Evolutionary conservation across 2,113 vertebrate genomes (phyloP), one percentile per base, ranked within the genome.

Genomic region (Petaurus breviceps): DNA sequence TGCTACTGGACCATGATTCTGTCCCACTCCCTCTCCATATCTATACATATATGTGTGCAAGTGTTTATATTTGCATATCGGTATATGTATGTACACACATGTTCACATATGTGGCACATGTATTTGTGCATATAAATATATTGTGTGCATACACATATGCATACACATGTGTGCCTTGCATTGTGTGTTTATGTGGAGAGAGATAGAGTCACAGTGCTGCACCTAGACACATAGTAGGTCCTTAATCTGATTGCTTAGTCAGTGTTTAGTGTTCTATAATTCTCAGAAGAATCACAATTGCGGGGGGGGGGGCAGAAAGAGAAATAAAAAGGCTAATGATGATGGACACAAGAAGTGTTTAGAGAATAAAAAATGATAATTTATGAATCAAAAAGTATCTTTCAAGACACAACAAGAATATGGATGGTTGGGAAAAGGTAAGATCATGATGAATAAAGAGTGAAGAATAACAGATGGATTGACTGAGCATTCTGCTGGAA

Each of bases 261-360:
- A 77, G 8, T 84, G 12, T 37, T 14, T 0, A 14, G 57, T 12
- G 10, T 31, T 31, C 16, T 43, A 84, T n/a, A 7, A 84, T 84
- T 84, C 19, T 84, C n/a, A 43, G 68, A 84, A 84, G n/a, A 43
- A 84, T n/a, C 68, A 84, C 2, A 23, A 43, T 84, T 84, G 16
- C 1, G 22, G n/a, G 7, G 0, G 2, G 22, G n/a, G 7, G 0
- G 2, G 14, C 16, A 43, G 14, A 77, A 84, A 84, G n/a, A 84
- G 68, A 43, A 77, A 77, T n/a, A 22, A 43, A 22, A 43, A 84
- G 68, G 14, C 43, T 77, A 84, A 43, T 84, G 16, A 43, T 84
- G 16, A n/a, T 84, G n/a, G 37, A 37, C 37, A 22, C 19, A 6
- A 84, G n/a, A 7, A 84, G 37, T 43, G 14, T n/a, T 11, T 51